phyloP scores from a whole-genome alignment of 2,113 vertebrate species.

The Cryptotis parvus region DNA sequence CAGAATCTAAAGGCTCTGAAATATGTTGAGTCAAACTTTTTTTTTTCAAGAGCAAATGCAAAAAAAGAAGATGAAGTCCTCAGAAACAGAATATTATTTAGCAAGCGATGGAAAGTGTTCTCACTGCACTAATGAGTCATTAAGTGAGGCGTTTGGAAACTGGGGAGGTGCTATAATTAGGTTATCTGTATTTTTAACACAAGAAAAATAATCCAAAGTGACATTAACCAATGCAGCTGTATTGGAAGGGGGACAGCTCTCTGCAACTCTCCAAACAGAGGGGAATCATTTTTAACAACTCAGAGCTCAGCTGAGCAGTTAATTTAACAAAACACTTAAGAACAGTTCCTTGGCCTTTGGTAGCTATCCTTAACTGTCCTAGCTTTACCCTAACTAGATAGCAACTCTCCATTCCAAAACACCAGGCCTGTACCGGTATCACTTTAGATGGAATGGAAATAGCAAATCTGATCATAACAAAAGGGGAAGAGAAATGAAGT shows the following conservation, averaged over 20 bases:
- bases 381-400: slow-evolving; percentile 41
- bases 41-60: slow-evolving; percentile 62
- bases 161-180: slow-evolving; percentile 81
- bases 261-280: slow-evolving; percentile 81
- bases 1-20: slow-evolving; percentile 71
- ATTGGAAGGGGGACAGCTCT: slow-evolving; percentile 74
- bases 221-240: slow-evolving; percentile 82
- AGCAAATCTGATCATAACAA: slow-evolving; percentile 78
- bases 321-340: slow-evolving; percentile 80
- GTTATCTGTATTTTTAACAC: slow-evolving; percentile 83
- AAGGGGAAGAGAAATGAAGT: slow-evolving; percentile 66
- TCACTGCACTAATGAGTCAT: slow-evolving; percentile 81
- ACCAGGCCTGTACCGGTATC: slow-evolving; percentile 57
- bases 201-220: slow-evolving; percentile 78
- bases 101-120: slow-evolving; percentile 74
- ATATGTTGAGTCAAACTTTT: slow-evolving; percentile 80
- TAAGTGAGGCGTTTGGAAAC: slow-evolving; percentile 81
- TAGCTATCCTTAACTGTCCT: slow-evolving; percentile 49
- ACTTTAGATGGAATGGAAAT: slow-evolving; percentile 65
- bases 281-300: slow-evolving; percentile 79
- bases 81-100: slow-evolving; percentile 81
- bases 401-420: slow-evolving; percentile 75
- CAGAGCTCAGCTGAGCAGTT: slow-evolving; percentile 82
- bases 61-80: slow-evolving; percentile 81
- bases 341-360: slow-evolving; percentile 36